These are phyloP conservation scores for Pelodytes ibericus DNA, from an alignment of 2,797 vertebrate species.

Conservation along the genomic window DNA sequence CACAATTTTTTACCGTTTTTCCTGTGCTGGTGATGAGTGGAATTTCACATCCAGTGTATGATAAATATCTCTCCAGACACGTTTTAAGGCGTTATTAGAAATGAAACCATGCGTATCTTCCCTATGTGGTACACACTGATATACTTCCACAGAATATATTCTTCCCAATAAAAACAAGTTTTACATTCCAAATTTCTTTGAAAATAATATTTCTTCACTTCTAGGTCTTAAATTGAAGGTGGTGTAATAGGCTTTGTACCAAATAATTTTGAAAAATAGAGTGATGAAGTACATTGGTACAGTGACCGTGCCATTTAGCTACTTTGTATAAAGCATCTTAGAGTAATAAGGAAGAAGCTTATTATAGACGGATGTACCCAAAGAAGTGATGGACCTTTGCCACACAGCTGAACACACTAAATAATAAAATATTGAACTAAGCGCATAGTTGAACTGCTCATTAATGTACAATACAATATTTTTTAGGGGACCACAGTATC, in stretches of 20 bases:
- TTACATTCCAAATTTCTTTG: no score
- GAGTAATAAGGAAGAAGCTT: not conserved
- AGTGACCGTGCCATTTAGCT: not conserved
- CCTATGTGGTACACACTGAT: no score
- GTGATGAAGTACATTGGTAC: not conserved
- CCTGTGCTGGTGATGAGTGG: not conserved
- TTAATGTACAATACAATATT: constrained; percentile 10
- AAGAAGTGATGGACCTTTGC: not conserved
- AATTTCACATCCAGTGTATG: not conserved
- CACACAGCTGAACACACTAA: not conserved
- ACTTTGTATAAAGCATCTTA: not conserved
- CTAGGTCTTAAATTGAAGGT: no score
- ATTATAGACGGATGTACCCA: no score
- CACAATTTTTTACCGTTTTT: not conserved
- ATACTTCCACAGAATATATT: not conserved
- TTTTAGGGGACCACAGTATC: no score
- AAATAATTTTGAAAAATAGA: constrained; percentile 1
- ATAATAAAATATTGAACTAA: not conserved
- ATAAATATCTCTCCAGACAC: no score
- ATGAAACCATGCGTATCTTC: no score
- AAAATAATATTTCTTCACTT: not conserved
- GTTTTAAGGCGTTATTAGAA: no score
- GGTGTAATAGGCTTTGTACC: not conserved
- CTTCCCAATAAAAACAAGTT: not conserved
- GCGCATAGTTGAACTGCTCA: not conserved